phyloP scores from a whole-genome alignment of 64 coral and sea anemone genomes.

The Actinia equina region DNA sequence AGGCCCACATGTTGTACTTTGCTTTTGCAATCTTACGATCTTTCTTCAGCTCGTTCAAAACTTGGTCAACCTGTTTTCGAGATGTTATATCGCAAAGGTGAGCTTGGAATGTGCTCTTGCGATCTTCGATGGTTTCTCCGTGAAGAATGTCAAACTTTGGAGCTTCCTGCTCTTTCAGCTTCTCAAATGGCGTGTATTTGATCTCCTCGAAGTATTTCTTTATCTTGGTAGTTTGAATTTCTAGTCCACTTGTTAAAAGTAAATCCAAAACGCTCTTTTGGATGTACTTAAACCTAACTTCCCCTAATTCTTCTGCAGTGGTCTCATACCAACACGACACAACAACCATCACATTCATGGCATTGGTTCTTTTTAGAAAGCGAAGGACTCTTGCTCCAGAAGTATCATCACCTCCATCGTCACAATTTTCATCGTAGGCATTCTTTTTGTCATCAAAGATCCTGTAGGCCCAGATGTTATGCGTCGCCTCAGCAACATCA shows the following conservation, averaged over 20 bases:
- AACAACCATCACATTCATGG: background rate
- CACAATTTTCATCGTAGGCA: background rate
- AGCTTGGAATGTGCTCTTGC: slow-evolving; percentile 11
- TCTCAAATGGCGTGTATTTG: background rate
- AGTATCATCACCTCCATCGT: background rate
- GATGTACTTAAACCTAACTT: background rate
- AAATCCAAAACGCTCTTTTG: background rate
- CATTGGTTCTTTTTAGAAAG: background rate
- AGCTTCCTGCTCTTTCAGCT: background rate
- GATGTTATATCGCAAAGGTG: background rate
- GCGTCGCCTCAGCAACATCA: background rate
- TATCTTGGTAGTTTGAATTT: background rate
- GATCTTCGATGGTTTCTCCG: background rate
- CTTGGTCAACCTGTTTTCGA: slow-evolving; percentile 6
- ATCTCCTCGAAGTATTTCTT: background rate
- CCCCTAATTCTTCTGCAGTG: background rate
- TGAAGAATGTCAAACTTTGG: background rate
- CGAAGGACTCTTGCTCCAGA: background rate
- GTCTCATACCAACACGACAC: background rate
- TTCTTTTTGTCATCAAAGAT: background rate
- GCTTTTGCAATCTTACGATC: slow-evolving; percentile 15
- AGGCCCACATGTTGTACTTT: slow-evolving; percentile 5
- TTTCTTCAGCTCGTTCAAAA: background rate
- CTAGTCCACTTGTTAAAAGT: background rate
- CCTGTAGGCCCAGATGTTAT: slow-evolving; percentile 2